Evolutionary conservation across 2,797 vertebrate genomes (phyloP).

Genomic region (Triplophysa bombifrons): DNA sequence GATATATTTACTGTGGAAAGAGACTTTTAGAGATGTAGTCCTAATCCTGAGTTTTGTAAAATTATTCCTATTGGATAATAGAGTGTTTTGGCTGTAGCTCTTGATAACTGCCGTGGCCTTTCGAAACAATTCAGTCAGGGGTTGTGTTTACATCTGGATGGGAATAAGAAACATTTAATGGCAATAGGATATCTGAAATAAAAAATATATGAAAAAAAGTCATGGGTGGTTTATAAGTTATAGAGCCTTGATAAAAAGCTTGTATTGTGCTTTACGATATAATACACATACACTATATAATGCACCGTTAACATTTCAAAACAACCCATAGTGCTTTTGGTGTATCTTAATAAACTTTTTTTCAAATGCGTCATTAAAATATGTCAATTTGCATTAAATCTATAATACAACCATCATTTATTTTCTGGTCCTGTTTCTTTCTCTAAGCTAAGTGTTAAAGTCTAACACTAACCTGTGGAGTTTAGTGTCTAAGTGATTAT

Average conservation of each 20-base stretch:
- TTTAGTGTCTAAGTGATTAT: slow-evolving; percentile 3
- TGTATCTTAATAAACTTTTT: no score
- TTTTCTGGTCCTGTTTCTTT: neutral
- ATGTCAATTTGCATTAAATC: neutral
- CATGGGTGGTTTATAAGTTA: neutral
- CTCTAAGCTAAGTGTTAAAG: neutral
- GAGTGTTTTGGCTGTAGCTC: no score
- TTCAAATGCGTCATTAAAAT: neutral
- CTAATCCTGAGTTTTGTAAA: no score
- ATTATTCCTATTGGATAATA: no score
- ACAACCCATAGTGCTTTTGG: no score
- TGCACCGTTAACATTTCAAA: no score
- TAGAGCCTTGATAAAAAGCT: no score
- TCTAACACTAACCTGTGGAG: slow-evolving; percentile 14
- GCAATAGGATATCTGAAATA: neutral
- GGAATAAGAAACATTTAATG: neutral
- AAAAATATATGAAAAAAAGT: neutral
- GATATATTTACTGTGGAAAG: no score
- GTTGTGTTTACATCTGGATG: neutral
- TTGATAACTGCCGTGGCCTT: neutral
- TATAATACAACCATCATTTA: neutral
- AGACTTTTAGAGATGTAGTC: no score
- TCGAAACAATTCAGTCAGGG: neutral
- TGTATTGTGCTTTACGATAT: no score
- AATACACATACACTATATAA: no score